Evolutionary conservation across 2,797 vertebrate genomes (phyloP).

Genomic region (Petrocephalus schoutedeni): DNA sequence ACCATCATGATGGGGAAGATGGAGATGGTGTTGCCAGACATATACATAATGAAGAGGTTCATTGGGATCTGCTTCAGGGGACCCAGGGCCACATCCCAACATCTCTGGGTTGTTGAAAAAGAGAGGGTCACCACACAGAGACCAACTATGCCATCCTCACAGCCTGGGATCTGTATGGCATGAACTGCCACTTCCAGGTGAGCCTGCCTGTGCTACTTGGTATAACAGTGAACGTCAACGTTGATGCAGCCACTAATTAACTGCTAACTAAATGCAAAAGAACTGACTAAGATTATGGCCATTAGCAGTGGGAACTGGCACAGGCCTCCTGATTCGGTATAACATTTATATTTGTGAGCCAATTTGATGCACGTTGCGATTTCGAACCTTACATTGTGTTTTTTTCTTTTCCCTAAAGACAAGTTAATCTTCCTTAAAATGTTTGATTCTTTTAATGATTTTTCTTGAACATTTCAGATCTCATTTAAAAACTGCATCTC

Average conservation of each 20-base stretch:
- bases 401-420: no score
- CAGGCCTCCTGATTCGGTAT: no score
- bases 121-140: background rate
- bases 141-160: background rate
- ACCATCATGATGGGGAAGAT: conserved; percentile 99
- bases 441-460: no score
- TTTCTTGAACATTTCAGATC: no score
- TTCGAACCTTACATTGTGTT: no score
- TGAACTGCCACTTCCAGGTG: background rate
- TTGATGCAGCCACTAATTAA: background rate
- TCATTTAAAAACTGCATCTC: no score
- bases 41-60: conserved; percentile 99
- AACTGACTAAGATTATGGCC: no score
- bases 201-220: background rate
- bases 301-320: no score
- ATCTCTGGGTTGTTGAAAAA: conserved; percentile 64
- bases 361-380: no score
- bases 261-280: no score
- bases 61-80: conserved; percentile 96
- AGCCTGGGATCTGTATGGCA: background rate
- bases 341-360: no score
- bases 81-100: conserved; percentile 92
- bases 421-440: no score
- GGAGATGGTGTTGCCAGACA: conserved; percentile 97
- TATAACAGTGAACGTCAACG: background rate